Conservation (phyloP, 2,113 vertebrate species). For the Lates calcarifer region DNA sequence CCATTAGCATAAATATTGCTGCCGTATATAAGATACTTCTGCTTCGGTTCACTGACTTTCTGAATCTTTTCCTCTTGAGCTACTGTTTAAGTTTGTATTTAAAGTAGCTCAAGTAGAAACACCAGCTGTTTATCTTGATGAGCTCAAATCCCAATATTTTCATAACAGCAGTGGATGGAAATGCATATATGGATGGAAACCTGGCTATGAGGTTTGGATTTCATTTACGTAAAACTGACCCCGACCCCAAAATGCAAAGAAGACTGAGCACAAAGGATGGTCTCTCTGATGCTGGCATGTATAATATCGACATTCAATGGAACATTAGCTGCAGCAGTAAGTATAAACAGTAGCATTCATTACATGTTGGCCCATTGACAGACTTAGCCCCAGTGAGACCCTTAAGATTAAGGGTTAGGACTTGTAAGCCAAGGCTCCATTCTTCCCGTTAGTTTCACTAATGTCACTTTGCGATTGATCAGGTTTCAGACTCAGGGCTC, state of each 20-base stretch:
- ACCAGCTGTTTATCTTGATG: background rate
- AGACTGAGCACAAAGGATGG: background rate
- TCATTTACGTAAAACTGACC: background rate
- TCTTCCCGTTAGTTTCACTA: background rate
- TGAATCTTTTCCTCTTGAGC: background rate
- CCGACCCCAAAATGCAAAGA: background rate
- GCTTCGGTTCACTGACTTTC: background rate
- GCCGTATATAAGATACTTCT: background rate
- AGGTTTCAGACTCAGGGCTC: slow-evolving; percentile 10
- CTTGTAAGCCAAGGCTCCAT: background rate
- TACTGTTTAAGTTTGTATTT: background rate
- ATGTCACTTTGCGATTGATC: slow-evolving; percentile 24
- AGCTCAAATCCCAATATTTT: background rate
- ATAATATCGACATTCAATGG: slow-evolving; percentile 14
- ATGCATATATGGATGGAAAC: background rate
- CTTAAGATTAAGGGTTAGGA: slow-evolving; percentile 8
- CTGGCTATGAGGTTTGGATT: background rate
- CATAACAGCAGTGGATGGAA: background rate
- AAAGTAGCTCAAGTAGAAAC: no score
- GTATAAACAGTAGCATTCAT: slow-evolving; percentile 26
- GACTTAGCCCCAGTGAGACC: slow-evolving; percentile 1
- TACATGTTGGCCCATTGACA: background rate
- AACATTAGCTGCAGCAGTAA: slow-evolving; percentile 34
- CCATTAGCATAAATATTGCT: background rate
- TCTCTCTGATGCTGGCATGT: background rate